Evolutionary conservation across 2,797 vertebrate species (phyloP), one percentile per base, ranked within the genome.

Genomic region (Parotocinclus haroldoi): DNA sequence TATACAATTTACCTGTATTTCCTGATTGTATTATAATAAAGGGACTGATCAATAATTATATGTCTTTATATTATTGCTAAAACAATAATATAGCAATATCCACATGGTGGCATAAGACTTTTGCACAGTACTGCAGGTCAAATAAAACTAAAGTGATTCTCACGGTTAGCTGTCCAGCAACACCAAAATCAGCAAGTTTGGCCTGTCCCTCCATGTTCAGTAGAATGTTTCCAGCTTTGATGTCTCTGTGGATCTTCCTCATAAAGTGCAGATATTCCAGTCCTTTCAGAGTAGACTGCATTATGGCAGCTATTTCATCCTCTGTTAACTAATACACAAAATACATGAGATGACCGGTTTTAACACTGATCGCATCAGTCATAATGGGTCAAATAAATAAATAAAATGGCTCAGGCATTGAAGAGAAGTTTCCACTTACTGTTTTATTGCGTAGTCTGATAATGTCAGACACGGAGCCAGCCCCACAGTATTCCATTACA

Each of bases 211-310:
- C 95, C 0, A 89, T 81, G 81, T 93, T 98, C 44, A 98, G 89
- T 81, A 98, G 86, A 84, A 97, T 98, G 84, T 98, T 98, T 49
- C 96, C 95, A 7, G 96, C 96, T 75, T 98, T 98, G 81, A 98
- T 98, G 83, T 98, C 95, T 74, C 96, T 84, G 85, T 98, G 96
- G 87, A 98, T 98, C 84, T 98, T 98, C 78, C 95, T 95, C 96
- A 97, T 98, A 79, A 98, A 98, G 89, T 98, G 96, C 72, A 98
- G 89, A 78, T 98, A 97, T 80, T 98, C 95, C 0, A 98, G 79
- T 63, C 95, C 96, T 61, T 95, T 97, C 76, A 98, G 85, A 0
- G 95, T 98, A 0, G 94, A 93, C 0, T 95, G 93, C 50, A 96
- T 66, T 81, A 98, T 94, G 56, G 94, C 87, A 67, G 93, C 87